A percentile compares a stretch with the other conserved stretches of the same genome.
phyloP scores from a whole-genome alignment of 2,888 invertebrate genomes.

The Cheilosia grossa region DNA sequence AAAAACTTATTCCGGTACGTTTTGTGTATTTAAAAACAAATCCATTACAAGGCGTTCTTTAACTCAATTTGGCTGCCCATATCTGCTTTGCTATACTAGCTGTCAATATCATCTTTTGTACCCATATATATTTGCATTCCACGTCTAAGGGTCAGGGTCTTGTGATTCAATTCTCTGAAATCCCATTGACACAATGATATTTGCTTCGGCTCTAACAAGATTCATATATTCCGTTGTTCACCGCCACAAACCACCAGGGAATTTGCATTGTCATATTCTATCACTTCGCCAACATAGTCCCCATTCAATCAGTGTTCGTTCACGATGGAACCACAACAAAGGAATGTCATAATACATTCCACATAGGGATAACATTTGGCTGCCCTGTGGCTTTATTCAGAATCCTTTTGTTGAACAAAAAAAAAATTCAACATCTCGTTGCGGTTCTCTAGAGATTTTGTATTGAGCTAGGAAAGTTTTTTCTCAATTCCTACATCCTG shows the following conservation, averaged over 20 bases:
- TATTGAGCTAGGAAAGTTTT: neutral
- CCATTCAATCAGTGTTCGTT: conserved; percentile 54
- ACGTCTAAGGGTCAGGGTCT: neutral
- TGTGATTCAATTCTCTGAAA: conserved; percentile 5
- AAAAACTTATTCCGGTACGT: no score
- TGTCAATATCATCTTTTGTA: conserved; percentile 4
- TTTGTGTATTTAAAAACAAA: no score
- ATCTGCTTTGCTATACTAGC: neutral
- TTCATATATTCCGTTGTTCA: conserved; percentile 19
- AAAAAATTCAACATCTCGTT: conserved; percentile 7
- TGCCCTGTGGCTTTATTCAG: conserved; percentile 8
- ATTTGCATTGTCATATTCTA: conserved; percentile 43
- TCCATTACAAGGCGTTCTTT: no score
- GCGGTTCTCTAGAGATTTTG: conserved; percentile 8
- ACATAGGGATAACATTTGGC: conserved; percentile 21
- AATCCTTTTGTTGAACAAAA: conserved; percentile 4
- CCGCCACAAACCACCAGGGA: conserved; percentile 31
- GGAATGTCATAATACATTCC: conserved; percentile 31
- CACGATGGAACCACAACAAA: conserved; percentile 31
- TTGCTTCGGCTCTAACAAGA: conserved; percentile 17
- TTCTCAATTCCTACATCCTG: neutral
- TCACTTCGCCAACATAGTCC: conserved; percentile 37
- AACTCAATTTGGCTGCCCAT: no score
- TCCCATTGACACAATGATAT: conserved; percentile 43
- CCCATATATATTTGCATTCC: neutral